Evolutionary conservation across 2,113 vertebrate species (phyloP).

Genomic region (Oryzias celebensis): DNA sequence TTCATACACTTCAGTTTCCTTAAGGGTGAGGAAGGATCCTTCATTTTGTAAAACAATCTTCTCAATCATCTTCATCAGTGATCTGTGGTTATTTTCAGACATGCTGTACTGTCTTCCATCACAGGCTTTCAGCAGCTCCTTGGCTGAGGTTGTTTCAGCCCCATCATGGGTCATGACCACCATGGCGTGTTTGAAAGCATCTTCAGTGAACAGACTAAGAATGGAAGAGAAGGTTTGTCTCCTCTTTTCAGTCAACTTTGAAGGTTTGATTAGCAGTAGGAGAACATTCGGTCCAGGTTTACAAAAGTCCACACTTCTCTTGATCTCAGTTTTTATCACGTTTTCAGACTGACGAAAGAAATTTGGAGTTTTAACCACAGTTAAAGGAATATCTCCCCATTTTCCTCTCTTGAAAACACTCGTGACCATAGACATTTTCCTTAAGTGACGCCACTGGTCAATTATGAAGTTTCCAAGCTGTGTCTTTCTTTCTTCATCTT

Average conservation of each 20-base stretch:
- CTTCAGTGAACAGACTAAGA: conserved; percentile 23
- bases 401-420: background rate
- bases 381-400: background rate
- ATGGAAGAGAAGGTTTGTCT: conserved; percentile 15
- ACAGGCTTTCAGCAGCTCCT: conserved; percentile 22
- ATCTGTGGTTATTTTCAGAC: fast-evolving
- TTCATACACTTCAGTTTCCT: background rate
- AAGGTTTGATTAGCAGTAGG: conserved; percentile 34
- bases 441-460: background rate
- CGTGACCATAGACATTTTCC: background rate
- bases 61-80: conserved; percentile 25
- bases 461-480: conserved; percentile 4
- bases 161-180: background rate
- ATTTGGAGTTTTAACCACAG: conserved; percentile 20
- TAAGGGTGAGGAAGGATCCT: conserved; percentile 15
- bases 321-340: fast-evolving
- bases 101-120: conserved; percentile 6
- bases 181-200: conserved; percentile 22
- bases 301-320: background rate
- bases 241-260: conserved; percentile 3
- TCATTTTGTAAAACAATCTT: background rate
- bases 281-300: conserved; percentile 37
- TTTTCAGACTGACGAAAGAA: conserved; percentile 7
- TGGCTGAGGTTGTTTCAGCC: fast-evolving
- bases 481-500: background rate